A percentile compares a stretch with the other conserved stretches of the same genome.
phyloP scores from a whole-genome alignment of 1,140 invertebrate species.

The Spodoptera frugiperda region DNA sequence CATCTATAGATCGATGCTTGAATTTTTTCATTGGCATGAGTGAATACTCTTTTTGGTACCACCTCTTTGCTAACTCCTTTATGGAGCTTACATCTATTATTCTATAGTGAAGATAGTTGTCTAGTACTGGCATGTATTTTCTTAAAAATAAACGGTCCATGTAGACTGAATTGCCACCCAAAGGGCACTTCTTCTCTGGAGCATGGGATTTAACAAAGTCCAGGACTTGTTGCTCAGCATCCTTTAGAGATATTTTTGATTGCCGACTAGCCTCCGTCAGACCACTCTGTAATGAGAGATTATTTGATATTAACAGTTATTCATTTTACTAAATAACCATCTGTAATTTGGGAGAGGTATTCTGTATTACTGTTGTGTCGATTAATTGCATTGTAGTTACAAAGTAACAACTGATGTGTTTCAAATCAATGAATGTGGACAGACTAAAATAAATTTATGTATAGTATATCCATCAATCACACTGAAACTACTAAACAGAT shows the following conservation, averaged over 20 bases:
- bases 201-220: constrained; percentile 91
- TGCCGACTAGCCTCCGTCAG: constrained; percentile 90
- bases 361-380: no score
- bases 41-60: constrained; percentile 89
- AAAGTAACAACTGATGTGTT: background rate
- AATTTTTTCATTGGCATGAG: constrained; percentile 88
- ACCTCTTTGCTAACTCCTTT: constrained; percentile 94
- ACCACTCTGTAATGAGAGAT: constrained; percentile 88
- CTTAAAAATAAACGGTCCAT: constrained; percentile 93
- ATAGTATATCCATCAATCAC: no score
- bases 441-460: background rate
- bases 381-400: no score
- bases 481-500: no score
- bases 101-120: constrained; percentile 95
- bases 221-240: constrained; percentile 91
- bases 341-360: background rate
- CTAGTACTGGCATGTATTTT: constrained; percentile 91
- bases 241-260: constrained; percentile 88
- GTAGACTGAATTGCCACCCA: constrained; percentile 96
- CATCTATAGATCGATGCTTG: constrained; percentile 92
- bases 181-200: constrained; percentile 88
- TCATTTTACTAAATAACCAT: background rate
- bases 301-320: background rate
- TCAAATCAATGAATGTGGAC: background rate
- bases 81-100: constrained; percentile 97